Percentiles rank a stretch among this genome's conserved stretches.
Conservation (phyloP, 2,797 vertebrate species). For the Pelobates cultripes region DNA sequence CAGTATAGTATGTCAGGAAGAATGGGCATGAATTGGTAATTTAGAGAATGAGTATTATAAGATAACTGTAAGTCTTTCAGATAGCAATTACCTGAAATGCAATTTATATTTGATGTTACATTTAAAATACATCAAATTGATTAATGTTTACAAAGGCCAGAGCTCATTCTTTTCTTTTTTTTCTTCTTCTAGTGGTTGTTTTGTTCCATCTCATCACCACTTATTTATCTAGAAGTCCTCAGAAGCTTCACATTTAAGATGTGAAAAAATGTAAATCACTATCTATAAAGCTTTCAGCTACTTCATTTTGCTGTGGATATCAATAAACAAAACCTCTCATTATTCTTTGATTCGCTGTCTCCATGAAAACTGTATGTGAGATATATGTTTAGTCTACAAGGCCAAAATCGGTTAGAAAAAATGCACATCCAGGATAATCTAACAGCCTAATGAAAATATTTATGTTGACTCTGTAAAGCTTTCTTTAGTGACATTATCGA, state of each 20-base stretch:
- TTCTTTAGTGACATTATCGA: too few relatives aligned
- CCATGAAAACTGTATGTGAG: slow-evolving; percentile 39
- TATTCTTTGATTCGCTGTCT: slow-evolving; percentile 45
- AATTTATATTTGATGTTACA: slow-evolving; percentile 44
- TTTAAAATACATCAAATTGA: slow-evolving; percentile 35
- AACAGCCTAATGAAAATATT: background rate
- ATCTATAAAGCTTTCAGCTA: slow-evolving; percentile 40
- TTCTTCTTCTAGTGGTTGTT: slow-evolving; percentile 15
- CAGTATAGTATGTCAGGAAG: slow-evolving; percentile 30
- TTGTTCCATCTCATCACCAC: slow-evolving; percentile 23
- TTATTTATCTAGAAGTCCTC: slow-evolving; percentile 20
- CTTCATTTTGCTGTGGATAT: slow-evolving; percentile 25
- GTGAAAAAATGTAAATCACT: slow-evolving; percentile 50
- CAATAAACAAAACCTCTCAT: slow-evolving; percentile 49
- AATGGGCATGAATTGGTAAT: slow-evolving; percentile 33
- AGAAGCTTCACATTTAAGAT: slow-evolving; percentile 33
- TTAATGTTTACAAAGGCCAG: slow-evolving; percentile 27
- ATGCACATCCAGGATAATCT: too few relatives aligned
- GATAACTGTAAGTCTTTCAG: slow-evolving; percentile 41
- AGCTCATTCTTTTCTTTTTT: slow-evolving; percentile 6
- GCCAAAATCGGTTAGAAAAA: background rate
- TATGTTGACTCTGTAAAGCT: too few relatives aligned
- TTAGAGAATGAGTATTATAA: slow-evolving; percentile 22
- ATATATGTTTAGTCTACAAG: slow-evolving; percentile 30
- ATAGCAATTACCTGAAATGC: slow-evolving; percentile 40